Evolutionary conservation across 2,888 invertebrate species (phyloP), one percentile per base, ranked within the genome.

Genomic region (Andrena trimmerana): DNA sequence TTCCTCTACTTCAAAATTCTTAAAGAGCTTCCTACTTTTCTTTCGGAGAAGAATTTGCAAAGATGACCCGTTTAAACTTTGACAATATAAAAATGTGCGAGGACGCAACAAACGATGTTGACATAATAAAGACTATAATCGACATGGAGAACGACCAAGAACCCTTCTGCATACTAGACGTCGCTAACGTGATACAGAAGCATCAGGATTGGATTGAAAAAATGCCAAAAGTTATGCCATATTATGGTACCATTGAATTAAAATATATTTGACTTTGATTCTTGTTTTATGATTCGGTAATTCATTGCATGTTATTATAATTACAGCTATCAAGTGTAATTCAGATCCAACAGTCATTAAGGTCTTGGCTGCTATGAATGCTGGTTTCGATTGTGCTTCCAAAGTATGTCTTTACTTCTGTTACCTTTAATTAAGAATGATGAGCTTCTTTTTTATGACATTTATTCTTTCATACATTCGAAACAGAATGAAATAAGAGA

Each of bases 321-420:
- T 54, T 54, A 8, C 86, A 94, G 96, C 96, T 83, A 94, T 96
- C 36, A 96, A 96, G 92, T 96, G 96, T 90, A 96, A 96, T 93
- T 95, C 95, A 63, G 94, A 95, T 86, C 92, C 94, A 29, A 92
- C 94, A 2, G 94, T 94, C 2, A 88, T 94, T 29, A 92, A 93
- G 88, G 85, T 90, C 59, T 72, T 96, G 67, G 95, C 95, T 10
- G 94, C 95, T 36, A 91, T 96, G 57, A 96, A 96, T 66, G 93
- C 94, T 29, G 95, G 95, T 60, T 96, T 96, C 92, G 96, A 96
- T 91, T 96, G 96, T 91, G 96, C 96, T 5, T 96, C 96, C 83
- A 91, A 92, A 90, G 94, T 93, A 90, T 71, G 0, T 75, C 8
- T 74, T 36, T 8, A 20, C 7, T 54, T 16, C 20, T 16, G 24